A percentile compares a stretch with the other conserved stretches of the same genome.
These are phyloP conservation scores for Tubulanus polymorphus DNA, from an alignment of 2,888 invertebrate genomes.

Conservation along the genomic window DNA sequence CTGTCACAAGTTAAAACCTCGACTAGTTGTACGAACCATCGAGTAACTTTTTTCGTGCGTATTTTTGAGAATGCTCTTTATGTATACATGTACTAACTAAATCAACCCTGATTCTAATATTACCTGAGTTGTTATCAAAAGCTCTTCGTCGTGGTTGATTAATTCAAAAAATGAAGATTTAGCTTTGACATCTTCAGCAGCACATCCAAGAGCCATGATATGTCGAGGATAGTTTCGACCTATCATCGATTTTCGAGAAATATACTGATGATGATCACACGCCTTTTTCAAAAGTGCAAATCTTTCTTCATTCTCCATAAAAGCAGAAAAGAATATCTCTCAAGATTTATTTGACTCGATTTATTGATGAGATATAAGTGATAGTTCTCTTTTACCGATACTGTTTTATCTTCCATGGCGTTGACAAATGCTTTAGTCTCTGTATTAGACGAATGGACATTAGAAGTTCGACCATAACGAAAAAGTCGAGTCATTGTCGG, in stretches of 20 bases:
- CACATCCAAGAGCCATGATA: conserved; percentile 94
- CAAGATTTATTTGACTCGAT: too few relatives aligned
- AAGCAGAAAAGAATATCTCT: too few relatives aligned
- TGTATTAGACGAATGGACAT: conserved; percentile 92
- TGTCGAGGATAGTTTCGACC: conserved; percentile 97
- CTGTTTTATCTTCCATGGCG: conserved; percentile 74
- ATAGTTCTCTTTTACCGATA: conserved; percentile 25
- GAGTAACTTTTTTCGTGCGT: too few relatives aligned
- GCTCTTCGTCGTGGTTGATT: conserved; percentile 96
- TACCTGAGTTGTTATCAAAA: conserved; percentile 76
- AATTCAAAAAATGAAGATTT: conserved; percentile 91
- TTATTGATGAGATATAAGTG: background rate
- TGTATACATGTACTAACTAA: too few relatives aligned
- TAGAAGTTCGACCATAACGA: conserved; percentile 96
- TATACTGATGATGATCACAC: conserved; percentile 74
- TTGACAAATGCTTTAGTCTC: conserved; percentile 91
- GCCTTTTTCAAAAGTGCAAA: conserved; percentile 70
- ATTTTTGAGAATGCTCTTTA: too few relatives aligned
- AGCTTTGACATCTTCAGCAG: conserved; percentile 93
- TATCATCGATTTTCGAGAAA: conserved; percentile 96
- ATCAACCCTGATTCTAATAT: too few relatives aligned
- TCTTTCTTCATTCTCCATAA: conserved; percentile 66
- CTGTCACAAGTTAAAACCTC: too few relatives aligned
- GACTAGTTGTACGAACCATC: too few relatives aligned
- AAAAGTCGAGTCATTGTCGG: conserved; percentile 97